Percentiles rank a stretch among this genome's conserved stretches.
Conservation (phyloP, 1,140 invertebrate genomes). For the Cardiocondyla obscurior region DNA sequence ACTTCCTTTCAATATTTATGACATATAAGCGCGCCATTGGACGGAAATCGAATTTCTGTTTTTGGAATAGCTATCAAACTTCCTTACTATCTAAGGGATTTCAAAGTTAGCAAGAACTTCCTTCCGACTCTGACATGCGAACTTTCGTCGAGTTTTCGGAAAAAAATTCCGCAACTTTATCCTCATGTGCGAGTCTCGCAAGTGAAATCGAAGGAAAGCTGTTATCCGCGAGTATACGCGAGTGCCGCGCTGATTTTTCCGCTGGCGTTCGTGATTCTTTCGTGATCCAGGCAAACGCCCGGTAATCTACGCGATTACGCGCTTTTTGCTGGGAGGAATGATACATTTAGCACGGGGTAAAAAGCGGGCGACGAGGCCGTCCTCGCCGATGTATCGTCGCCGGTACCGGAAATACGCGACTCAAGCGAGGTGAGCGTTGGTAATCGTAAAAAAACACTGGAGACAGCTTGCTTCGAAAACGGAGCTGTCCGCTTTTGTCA, state of each 20-base stretch:
- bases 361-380: background rate
- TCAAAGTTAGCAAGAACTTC: background rate
- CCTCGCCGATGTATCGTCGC: background rate
- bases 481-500: slow-evolving; percentile 15
- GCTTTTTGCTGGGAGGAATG: background rate
- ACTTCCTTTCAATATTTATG: background rate
- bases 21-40: background rate
- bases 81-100: slow-evolving; percentile 1
- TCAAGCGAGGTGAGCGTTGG: background rate
- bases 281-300: background rate
- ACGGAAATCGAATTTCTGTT: background rate
- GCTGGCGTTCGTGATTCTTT: background rate
- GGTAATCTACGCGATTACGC: slow-evolving; percentile 5
- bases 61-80: background rate
- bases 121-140: background rate
- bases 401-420: slow-evolving; percentile 31
- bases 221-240: background rate
- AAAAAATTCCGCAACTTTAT: background rate
- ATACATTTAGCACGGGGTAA: background rate
- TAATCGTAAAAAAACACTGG: slow-evolving; percentile 61
- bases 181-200: background rate
- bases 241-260: background rate
- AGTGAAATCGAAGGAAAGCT: slow-evolving; percentile 1
- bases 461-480: slow-evolving; percentile 11
- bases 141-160: background rate